Base-by-base conservation (phyloP, 1,140 invertebrate species). In the Cataglyphis hispanica region DNA sequence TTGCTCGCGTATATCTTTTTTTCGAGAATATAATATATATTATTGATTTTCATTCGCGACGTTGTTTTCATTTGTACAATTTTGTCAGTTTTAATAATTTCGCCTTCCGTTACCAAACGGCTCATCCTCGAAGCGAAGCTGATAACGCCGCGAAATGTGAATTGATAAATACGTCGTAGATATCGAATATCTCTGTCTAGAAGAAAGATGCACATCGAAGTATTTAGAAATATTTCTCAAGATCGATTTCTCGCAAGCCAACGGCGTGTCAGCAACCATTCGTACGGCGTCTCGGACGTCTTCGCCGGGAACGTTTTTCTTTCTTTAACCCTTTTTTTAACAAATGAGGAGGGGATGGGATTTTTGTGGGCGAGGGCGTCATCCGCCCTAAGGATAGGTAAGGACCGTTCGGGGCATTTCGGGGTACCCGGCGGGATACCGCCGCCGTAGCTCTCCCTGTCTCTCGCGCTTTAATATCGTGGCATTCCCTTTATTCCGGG, bases 401-500 rank as follows among this genome's bases (percentile, higher is more conserved):
- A n/a, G 40, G 53, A 80, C 70, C 46, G 63, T 66, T 25, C 46
- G 46, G 63, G 63, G 63, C 61, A 60, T 81, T 74, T 78, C 78
- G 87, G 78, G 76, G 60, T 72, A 64, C 75, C 60, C 75, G 22
- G 77, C 63, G 85, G 85, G 86, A 70, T 78, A 83, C 61, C 56
- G 58, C n/a, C n/a, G 74, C 37, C 67, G 66, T 85, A 90, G 77
- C 69, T 89, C 88, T 66, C 81, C 46, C 56, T 72, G 87, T 89
- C 88, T 78, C 81, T 31, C 31, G 31, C 31, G 31, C 70, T 89
- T 93, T 93, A 93, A 94, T 94, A 93, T 92, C 90, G 92, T 90
- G 76, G 87, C 90, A 94, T 93, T 93, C 93, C 92, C 93, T 94
- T 94, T 94, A 94, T 91, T 93, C 90, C 86, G 89, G 86, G 92